A percentile compares a stretch with the other conserved stretches of the same genome.
phyloP scores from a whole-genome alignment of 2,888 invertebrate species.

The Leucania comma region DNA sequence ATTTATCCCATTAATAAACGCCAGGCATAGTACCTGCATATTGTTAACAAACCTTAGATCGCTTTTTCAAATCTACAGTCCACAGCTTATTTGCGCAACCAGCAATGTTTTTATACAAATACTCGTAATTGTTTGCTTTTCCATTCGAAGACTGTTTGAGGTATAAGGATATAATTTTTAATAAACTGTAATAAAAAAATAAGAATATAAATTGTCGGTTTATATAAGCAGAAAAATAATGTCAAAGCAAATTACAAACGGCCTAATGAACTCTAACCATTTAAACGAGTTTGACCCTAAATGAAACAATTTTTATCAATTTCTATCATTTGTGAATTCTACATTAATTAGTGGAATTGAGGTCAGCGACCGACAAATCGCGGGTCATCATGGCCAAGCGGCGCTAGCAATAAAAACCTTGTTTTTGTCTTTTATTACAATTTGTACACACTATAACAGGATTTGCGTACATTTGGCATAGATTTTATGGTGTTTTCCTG shows the following conservation, averaged over 20 bases:
- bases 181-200: not conserved
- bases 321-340: constrained; percentile 60
- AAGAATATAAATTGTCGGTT: not conserved
- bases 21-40: too few species aligned
- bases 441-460: constrained; percentile 41
- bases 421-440: constrained; percentile 46
- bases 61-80: too few species aligned
- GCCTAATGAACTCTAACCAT: constrained; percentile 51
- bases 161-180: constrained; percentile 1
- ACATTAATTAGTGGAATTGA: constrained; percentile 57
- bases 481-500: constrained; percentile 35
- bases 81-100: too few species aligned
- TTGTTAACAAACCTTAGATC: too few species aligned
- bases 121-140: not conserved
- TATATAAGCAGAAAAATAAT: constrained; percentile 10
- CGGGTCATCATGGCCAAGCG: constrained; percentile 42
- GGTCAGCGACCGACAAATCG: constrained; percentile 54
- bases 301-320: constrained; percentile 56
- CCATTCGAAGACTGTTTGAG: not conserved
- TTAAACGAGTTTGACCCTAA: constrained; percentile 58
- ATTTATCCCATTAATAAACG: too few species aligned
- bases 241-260: constrained; percentile 32
- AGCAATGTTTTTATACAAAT: constrained; percentile 1
- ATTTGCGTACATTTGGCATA: constrained; percentile 36
- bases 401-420: constrained; percentile 48